Conservation (phyloP, 1,140 invertebrate species). For the Drosophila lacertosa region DNA sequence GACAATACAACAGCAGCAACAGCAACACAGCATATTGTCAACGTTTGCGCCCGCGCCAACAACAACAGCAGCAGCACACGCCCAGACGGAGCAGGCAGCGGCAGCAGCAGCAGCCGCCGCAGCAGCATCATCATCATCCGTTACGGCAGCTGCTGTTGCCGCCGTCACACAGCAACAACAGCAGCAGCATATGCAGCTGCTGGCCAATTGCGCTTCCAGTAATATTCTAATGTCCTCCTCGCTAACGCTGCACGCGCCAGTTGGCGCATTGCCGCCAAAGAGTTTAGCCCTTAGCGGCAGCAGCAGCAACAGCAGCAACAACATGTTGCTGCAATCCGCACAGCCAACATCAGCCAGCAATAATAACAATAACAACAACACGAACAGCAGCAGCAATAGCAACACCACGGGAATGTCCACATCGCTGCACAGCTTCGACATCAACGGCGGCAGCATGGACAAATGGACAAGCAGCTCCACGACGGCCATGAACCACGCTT, state of each 20-base stretch:
- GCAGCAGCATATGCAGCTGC: slow-evolving; percentile 78
- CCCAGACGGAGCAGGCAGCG: slow-evolving; percentile 23
- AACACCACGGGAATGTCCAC: slow-evolving; percentile 74
- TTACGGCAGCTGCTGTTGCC: slow-evolving; percentile 74
- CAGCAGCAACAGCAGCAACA: slow-evolving; percentile 54
- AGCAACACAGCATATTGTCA: slow-evolving; percentile 55
- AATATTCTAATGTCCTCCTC: slow-evolving; percentile 83
- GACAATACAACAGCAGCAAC: slow-evolving; percentile 48
- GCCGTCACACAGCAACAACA: slow-evolving; percentile 80
- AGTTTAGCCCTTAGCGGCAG: slow-evolving; percentile 64
- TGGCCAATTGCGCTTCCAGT: slow-evolving; percentile 62
- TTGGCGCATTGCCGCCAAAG: slow-evolving; percentile 73
- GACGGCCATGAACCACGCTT: slow-evolving; percentile 69
- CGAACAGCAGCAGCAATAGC: slow-evolving; percentile 20
- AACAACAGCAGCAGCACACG: slow-evolving; percentile 32
- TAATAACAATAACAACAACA: slow-evolving; percentile 39
- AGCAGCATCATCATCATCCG: slow-evolving; percentile 9
- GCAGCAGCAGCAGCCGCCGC: slow-evolving; percentile 46
- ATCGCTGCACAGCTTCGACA: slow-evolving; percentile 79
- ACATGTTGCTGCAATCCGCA: slow-evolving; percentile 52
- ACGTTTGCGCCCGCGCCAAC: slow-evolving; percentile 70
- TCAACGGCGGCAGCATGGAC: slow-evolving; percentile 51
- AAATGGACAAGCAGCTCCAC: slow-evolving; percentile 72
- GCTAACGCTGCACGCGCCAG: slow-evolving; percentile 66
- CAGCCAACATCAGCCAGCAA: slow-evolving; percentile 19